These are phyloP conservation scores for Natator depressus DNA, from an alignment of 2,113 vertebrate genomes.

Conservation along the genomic window DNA sequence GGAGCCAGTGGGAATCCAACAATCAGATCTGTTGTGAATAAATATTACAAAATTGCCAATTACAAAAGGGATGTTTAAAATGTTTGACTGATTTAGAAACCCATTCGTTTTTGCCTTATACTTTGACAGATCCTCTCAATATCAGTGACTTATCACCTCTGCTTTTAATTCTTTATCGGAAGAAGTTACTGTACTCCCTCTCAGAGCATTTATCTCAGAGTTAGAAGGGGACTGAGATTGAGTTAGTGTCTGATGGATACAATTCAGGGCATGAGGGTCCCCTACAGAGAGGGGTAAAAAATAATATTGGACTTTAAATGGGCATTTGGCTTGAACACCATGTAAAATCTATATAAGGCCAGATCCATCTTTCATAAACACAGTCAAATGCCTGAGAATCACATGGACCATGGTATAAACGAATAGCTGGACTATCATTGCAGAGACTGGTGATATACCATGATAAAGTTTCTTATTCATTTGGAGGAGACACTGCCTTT, in stretches of 20 bases:
- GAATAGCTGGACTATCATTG: conserved; percentile 4
- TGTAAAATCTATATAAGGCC: conserved; percentile 16
- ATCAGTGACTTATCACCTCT: conserved; percentile 41
- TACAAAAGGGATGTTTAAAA: conserved; percentile 95
- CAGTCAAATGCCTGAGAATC: background rate
- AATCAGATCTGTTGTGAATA: conserved; percentile 96
- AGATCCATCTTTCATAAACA: conserved; percentile 26
- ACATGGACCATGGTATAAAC: conserved; percentile 5
- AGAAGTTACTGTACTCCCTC: conserved; percentile 12
- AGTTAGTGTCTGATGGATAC: conserved; percentile 51
- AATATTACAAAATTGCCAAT: conserved; percentile 99
- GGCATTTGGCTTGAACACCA: background rate
- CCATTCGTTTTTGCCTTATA: conserved; percentile 49
- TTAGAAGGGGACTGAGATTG: conserved; percentile 46
- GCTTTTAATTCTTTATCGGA: conserved; percentile 12
- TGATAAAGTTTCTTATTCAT: conserved; percentile 1
- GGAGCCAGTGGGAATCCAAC: conserved; percentile 84
- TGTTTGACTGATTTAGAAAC: conserved; percentile 86
- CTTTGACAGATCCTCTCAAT: conserved; percentile 59
- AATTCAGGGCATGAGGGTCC: conserved; percentile 47
- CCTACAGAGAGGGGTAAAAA: conserved; percentile 55
- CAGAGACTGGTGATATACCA: background rate
- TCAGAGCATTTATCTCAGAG: conserved; percentile 12
- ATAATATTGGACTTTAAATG: conserved; percentile 27
- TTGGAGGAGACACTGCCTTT: background rate